Conservation (phyloP, 2,113 vertebrate genomes). For the Paedocypris sp. region DNA sequence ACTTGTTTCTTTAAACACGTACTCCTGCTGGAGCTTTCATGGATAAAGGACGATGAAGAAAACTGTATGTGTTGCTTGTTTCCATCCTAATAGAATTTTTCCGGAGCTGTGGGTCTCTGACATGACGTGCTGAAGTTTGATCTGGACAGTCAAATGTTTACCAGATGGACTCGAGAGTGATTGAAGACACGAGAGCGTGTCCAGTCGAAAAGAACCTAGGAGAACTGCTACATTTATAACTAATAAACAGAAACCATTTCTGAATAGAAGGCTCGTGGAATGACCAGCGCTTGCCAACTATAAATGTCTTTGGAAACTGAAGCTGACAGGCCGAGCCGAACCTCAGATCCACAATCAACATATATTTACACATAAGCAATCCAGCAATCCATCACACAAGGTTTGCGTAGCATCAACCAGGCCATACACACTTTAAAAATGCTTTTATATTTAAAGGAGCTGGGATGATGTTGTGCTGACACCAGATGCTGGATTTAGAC, state of each 20-base stretch:
- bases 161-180: conserved; percentile 19
- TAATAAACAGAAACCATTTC: conserved; percentile 3
- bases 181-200: not conserved
- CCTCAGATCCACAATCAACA: too few species aligned
- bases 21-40: too few species aligned
- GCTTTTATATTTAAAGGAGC: too few species aligned
- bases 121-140: not conserved
- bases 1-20: too few species aligned
- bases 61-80: not conserved
- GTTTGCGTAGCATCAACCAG: too few species aligned
- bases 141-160: conserved; percentile 17
- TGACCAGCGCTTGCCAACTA: not conserved
- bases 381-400: too few species aligned
- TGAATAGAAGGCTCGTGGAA: conserved; percentile 1
- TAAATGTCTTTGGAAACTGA: not conserved
- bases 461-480: conserved; percentile 20
- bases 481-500: conserved; percentile 12
- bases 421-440: too few species aligned
- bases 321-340: too few species aligned
- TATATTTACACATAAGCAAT: too few species aligned
- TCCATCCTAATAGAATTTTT: conserved; percentile 29
- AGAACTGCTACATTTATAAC: conserved; percentile 7
- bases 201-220: not conserved
- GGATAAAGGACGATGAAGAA: not conserved
- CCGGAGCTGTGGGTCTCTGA: not conserved